Evolutionary conservation across 1,140 invertebrate genomes (phyloP).

Genomic region (Heliconius nattereri): DNA sequence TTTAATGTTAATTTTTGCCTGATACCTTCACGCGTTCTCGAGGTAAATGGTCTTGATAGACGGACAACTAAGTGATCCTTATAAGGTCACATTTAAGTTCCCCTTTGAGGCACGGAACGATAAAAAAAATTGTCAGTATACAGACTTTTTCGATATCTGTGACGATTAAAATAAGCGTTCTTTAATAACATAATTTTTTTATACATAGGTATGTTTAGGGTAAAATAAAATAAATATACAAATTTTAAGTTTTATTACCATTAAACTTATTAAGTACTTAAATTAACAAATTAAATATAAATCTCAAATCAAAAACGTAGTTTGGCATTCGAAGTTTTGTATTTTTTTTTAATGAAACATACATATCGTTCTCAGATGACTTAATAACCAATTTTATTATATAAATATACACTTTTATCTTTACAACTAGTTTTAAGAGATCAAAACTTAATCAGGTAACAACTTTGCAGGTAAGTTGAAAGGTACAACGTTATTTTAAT

Average conservation of each 20-base stretch:
- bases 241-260: constrained; percentile 50
- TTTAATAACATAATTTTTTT: too few species aligned
- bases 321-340: constrained; percentile 63
- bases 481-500: constrained; percentile 41
- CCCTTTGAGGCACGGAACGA: too few species aligned
- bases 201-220: not conserved
- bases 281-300: constrained; percentile 66
- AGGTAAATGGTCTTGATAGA: too few species aligned
- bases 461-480: constrained; percentile 52
- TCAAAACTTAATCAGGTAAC: constrained; percentile 78
- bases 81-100: too few species aligned
- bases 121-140: too few species aligned
- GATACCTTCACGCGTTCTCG: too few species aligned
- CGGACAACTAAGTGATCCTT: too few species aligned
- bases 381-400: constrained; percentile 54
- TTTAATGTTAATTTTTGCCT: too few species aligned
- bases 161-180: too few species aligned
- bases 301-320: constrained; percentile 73
- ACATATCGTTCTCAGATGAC: constrained; percentile 42
- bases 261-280: constrained; percentile 71
- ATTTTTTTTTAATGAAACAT: constrained; percentile 33
- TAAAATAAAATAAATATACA: constrained; percentile 20
- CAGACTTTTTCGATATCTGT: too few species aligned
- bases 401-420: constrained; percentile 45
- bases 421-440: constrained; percentile 74